Conservation (phyloP, 2,113 vertebrate species). For the Nibea albiflora region DNA sequence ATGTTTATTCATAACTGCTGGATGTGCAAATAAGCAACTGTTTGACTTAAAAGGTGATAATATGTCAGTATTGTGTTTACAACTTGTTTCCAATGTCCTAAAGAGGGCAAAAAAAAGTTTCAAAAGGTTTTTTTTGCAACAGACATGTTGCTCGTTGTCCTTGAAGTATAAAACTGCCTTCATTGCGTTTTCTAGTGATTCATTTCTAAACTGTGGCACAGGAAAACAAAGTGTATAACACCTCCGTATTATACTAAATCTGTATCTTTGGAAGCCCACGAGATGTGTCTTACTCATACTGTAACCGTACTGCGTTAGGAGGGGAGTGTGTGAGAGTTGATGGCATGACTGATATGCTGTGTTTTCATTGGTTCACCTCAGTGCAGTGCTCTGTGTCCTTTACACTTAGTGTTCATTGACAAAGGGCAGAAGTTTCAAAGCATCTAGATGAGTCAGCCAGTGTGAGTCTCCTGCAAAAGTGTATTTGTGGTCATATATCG, state of each 20-base stretch:
- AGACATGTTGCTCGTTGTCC: background rate
- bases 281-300: background rate
- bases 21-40: background rate
- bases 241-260: background rate
- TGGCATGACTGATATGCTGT: background rate
- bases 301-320: too few species aligned
- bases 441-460: too few species aligned
- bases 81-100: too few species aligned
- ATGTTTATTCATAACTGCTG: background rate
- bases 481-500: too few species aligned
- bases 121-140: too few species aligned
- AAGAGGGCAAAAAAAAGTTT: too few species aligned
- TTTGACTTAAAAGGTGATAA: background rate
- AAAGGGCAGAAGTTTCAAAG: too few species aligned
- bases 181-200: background rate
- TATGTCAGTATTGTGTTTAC: too few species aligned
- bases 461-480: too few species aligned
- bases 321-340: conserved; percentile 4
- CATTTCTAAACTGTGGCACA: background rate
- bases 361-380: background rate
- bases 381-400: background rate
- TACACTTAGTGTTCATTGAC: background rate
- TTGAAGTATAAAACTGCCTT: background rate
- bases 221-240: background rate
- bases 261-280: background rate